Evolutionary conservation across 2,113 vertebrate species (phyloP).

Genomic region (Cyprinodon brontotheroides): DNA sequence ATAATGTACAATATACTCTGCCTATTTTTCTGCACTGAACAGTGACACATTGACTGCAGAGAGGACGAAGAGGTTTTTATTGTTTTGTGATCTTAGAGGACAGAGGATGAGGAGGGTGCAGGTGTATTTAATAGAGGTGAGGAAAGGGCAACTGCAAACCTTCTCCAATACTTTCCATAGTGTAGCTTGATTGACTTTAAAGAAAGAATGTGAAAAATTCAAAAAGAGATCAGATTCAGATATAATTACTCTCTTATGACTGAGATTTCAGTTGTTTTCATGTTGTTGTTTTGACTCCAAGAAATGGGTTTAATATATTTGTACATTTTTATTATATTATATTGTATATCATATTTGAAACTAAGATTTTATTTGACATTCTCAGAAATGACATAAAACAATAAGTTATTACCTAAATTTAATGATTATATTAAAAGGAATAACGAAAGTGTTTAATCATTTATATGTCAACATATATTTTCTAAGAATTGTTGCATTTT

Average conservation of each 20-base stretch:
- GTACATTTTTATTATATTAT: not conserved
- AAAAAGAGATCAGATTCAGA: not conserved
- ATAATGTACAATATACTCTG: not conserved
- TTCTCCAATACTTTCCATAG: not conserved
- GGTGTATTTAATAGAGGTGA: slow-evolving; percentile 11
- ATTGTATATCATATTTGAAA: not conserved
- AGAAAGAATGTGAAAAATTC: not conserved
- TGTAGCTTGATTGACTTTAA: not conserved
- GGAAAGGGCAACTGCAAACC: not conserved
- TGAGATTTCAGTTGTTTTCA: not conserved
- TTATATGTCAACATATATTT: no score
- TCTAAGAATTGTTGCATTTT: no score
- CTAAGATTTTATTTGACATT: not conserved
- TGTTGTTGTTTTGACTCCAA: not conserved
- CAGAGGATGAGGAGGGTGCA: slow-evolving; percentile 11
- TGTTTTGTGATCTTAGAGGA: slow-evolving; percentile 7
- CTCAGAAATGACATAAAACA: not conserved
- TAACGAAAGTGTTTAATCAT: no score
- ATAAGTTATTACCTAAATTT: no score
- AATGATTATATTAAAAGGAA: no score
- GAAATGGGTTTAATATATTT: not conserved
- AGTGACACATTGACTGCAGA: slow-evolving; percentile 2
- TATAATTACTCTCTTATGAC: no score
- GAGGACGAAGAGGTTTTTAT: not conserved
- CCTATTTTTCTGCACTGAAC: not conserved